Conservation (phyloP, 2,113 vertebrate species). For the Noctilio leporinus region DNA sequence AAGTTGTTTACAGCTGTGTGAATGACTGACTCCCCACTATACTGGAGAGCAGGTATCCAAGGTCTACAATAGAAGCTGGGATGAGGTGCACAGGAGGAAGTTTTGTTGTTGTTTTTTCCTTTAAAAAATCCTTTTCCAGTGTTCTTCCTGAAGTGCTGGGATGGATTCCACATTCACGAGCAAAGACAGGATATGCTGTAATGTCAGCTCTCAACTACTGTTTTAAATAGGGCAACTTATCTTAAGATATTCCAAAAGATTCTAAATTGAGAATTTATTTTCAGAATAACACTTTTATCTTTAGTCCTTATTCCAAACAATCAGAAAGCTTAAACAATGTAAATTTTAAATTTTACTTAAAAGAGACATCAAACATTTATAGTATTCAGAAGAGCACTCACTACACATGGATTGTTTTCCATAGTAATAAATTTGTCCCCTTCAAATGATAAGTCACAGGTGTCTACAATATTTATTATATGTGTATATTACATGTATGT, state of each 20-base stretch:
- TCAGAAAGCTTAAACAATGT: conserved; percentile 9
- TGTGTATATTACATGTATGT: background rate
- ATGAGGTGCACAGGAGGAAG: background rate
- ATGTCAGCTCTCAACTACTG: background rate
- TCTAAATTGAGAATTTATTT: background rate
- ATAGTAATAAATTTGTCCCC: background rate
- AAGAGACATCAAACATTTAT: background rate
- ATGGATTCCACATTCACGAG: background rate
- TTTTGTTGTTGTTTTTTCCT: background rate
- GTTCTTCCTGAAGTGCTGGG: background rate
- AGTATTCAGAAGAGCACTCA: background rate
- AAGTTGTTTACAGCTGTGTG: background rate
- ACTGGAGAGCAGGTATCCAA: background rate
- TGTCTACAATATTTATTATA: background rate
- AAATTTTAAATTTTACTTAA: background rate
- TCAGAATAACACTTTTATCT: background rate
- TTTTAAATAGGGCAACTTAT: background rate
- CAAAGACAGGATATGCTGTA: background rate
- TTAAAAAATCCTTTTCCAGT: background rate
- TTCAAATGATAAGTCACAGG: background rate
- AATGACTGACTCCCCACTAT: background rate
- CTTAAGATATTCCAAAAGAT: background rate
- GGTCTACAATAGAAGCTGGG: background rate
- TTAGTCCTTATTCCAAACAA: background rate
- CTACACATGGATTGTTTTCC: background rate